Evolutionary conservation across 2,113 vertebrate genomes (phyloP).

Genomic region (Equus przewalskii): DNA sequence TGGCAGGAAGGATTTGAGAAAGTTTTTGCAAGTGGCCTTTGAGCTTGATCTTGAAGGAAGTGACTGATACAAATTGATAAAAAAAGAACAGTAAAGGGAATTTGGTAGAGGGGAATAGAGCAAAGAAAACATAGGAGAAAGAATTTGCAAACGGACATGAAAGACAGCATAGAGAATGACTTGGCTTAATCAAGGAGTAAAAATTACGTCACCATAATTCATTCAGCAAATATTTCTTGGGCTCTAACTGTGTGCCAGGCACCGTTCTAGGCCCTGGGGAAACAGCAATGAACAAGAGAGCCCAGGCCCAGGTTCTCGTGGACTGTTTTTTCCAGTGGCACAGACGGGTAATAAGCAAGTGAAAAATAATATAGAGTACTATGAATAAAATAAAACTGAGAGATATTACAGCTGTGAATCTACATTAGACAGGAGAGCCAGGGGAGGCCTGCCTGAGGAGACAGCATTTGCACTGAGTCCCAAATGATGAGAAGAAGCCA

Average conservation of each 20-base stretch:
- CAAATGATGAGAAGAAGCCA: background rate
- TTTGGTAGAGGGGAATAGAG: background rate
- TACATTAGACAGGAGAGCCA: background rate
- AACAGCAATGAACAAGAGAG: background rate
- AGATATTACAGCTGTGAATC: background rate
- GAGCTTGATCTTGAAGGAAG: constrained; percentile 13
- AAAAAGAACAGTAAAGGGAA: background rate
- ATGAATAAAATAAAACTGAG: background rate
- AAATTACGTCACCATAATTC: background rate
- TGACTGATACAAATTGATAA: background rate
- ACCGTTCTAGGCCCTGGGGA: background rate
- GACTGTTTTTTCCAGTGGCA: background rate
- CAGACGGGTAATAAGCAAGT: background rate
- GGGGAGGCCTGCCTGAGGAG: background rate
- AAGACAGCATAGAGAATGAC: background rate
- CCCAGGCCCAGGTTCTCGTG: background rate
- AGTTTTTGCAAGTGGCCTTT: constrained; percentile 28
- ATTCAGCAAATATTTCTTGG: constrained; percentile 2
- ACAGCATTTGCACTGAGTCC: background rate
- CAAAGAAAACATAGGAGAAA: background rate
- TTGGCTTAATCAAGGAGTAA: background rate
- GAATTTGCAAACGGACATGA: background rate
- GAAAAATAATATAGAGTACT: background rate
- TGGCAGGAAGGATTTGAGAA: background rate
- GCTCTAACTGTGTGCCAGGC: background rate